Percentiles rank a stretch among this genome's conserved stretches.
phyloP scores from a whole-genome alignment of 2,888 invertebrate species.

The Sialis fuliginosa region DNA sequence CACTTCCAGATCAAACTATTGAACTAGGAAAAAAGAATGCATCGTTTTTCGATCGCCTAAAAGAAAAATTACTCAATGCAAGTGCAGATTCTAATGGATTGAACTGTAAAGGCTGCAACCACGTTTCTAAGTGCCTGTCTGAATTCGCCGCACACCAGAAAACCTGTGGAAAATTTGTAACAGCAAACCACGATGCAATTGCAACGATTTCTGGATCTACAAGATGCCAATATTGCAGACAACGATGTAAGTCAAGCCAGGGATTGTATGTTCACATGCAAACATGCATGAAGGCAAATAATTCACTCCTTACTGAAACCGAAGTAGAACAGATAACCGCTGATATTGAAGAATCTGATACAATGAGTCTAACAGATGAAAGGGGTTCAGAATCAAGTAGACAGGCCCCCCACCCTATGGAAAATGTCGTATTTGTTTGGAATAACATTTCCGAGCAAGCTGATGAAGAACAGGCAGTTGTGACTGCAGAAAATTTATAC shows the following conservation, averaged over 20 bases:
- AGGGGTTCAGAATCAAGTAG: constrained; percentile 20
- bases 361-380: constrained; percentile 15
- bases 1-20: constrained; percentile 9
- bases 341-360: constrained; percentile 17
- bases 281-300: constrained; percentile 41
- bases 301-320: constrained; percentile 13
- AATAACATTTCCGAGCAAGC: constrained; percentile 38
- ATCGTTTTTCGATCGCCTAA: constrained; percentile 67
- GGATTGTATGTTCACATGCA: constrained; percentile 61
- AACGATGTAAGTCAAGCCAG: constrained; percentile 68
- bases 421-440: constrained; percentile 69
- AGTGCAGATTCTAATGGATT: constrained; percentile 42
- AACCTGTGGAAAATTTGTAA: constrained; percentile 32
- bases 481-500: constrained; percentile 1
- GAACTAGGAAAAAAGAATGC: constrained; percentile 44
- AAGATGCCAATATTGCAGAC: constrained; percentile 71
- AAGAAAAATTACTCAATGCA: constrained; percentile 46
- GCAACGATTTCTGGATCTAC: constrained; percentile 34
- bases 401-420: constrained; percentile 47
- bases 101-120: constrained; percentile 50
- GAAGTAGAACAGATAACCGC: constrained; percentile 7
- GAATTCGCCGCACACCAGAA: constrained; percentile 68
- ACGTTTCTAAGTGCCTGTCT: constrained; percentile 63
- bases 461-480: constrained; percentile 13
- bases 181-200: constrained; percentile 23